Conservation (phyloP, 2,113 vertebrate species). For the crab-eating macaque (Macaca fascicularis) region T2T-MFA8v1.1 NC_088394.1:83115001-83115500, state of each 20-base stretch:
- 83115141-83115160: background rate
- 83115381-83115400: background rate
- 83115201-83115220: background rate
- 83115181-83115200: background rate
- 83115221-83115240: background rate
- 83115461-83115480: background rate
- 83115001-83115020: background rate
- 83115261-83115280: background rate
- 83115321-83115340: background rate
- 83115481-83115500: background rate
- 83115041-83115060: background rate
- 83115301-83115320: background rate
- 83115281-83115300: too few species aligned
- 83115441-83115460: background rate
- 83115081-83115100: background rate
- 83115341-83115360: background rate
- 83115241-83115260: background rate
- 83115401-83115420: background rate
- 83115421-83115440: background rate
- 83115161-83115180: background rate
- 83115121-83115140: background rate
- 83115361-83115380: background rate
- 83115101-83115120: background rate
- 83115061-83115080: background rate
- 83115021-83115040: background rate